Evolutionary conservation across 2,113 vertebrate genomes (phyloP).

Genomic region (Microtus oregoni): DNA sequence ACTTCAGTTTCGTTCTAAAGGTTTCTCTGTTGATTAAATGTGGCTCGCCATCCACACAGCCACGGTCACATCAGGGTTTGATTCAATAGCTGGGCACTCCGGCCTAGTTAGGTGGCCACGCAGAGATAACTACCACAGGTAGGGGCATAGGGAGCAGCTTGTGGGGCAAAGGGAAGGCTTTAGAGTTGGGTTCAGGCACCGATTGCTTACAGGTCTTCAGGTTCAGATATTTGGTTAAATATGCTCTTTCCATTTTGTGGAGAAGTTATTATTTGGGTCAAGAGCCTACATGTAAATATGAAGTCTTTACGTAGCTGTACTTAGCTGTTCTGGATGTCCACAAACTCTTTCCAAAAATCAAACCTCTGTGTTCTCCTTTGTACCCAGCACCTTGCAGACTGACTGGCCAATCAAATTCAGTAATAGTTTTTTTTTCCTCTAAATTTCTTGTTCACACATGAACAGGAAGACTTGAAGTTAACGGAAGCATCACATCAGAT

Average conservation of each 20-base stretch:
- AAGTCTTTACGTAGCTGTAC: neutral
- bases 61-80: neutral
- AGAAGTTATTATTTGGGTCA: neutral
- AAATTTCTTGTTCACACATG: conserved; percentile 2
- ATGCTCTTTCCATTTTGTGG: neutral
- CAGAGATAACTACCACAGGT: neutral
- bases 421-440: conserved; percentile 3
- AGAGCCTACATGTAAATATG: neutral
- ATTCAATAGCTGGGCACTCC: neutral
- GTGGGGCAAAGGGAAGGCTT: neutral
- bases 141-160: neutral
- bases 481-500: neutral
- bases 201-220: fast-evolving
- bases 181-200: fast-evolving
- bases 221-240: neutral
- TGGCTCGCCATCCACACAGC: neutral
- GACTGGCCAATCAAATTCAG: neutral
- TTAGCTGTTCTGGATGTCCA: neutral
- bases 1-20: neutral
- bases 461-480: neutral
- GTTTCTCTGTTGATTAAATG: neutral
- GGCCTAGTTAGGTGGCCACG: neutral
- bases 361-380: neutral
- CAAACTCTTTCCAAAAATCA: neutral
- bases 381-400: neutral